Percentiles rank a stretch among this genome's conserved stretches.
Evolutionary conservation across 2,113 vertebrate species (phyloP).

Genomic region (Mormyrus lacerda): DNA sequence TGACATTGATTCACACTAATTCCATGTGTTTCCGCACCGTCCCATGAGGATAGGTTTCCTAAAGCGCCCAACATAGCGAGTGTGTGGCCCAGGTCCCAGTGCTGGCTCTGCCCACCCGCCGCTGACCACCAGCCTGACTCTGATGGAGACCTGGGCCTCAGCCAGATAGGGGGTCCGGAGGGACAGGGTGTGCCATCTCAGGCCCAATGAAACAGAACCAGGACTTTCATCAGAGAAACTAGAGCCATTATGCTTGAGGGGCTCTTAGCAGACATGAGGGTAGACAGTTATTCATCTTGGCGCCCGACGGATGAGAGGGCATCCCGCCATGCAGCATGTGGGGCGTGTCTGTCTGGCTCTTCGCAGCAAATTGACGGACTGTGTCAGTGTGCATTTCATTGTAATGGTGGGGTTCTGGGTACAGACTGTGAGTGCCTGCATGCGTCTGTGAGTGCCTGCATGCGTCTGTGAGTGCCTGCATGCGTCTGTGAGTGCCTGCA

Average conservation of each 20-base stretch:
- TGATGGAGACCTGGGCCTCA: background rate
- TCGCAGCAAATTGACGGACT: background rate
- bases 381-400: background rate
- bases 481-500: constrained; percentile 32
- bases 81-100: background rate
- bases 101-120: background rate
- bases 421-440: constrained; percentile 19
- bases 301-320: background rate
- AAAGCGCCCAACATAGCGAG: background rate
- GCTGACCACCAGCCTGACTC: background rate
- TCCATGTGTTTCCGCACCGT: background rate
- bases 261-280: constrained; percentile 9
- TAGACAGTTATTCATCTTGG: constrained; percentile 13
- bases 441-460: constrained; percentile 22
- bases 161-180: background rate
- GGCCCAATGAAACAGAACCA: background rate
- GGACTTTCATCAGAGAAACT: background rate
- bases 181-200: background rate
- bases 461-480: constrained; percentile 17
- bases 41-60: background rate
- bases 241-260: background rate
- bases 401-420: background rate
- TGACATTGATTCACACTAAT: background rate
- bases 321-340: background rate
- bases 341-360: background rate